A percentile compares a stretch with the other conserved stretches of the same genome.
phyloP scores from a whole-genome alignment of 2,797 vertebrate genomes.

The Lates japonicus region DNA sequence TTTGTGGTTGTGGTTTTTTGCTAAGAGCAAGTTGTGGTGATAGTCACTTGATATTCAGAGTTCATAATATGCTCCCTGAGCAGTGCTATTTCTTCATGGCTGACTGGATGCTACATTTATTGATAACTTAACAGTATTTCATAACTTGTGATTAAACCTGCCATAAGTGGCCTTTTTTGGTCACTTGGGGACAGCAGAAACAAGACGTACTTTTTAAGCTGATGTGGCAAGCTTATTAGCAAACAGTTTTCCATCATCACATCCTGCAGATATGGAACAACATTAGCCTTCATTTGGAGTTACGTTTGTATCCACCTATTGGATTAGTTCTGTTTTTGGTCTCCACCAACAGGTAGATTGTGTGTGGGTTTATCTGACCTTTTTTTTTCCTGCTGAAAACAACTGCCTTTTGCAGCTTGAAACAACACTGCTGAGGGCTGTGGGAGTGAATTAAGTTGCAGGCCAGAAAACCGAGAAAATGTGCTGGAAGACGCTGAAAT shows the following conservation, averaged over 20 bases:
- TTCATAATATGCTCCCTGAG: background rate
- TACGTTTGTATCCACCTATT: background rate
- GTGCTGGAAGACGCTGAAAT: background rate
- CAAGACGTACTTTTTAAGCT: no score
- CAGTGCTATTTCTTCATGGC: no score
- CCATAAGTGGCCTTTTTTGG: no score
- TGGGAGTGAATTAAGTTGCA: background rate
- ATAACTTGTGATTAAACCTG: no score
- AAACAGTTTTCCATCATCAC: background rate
- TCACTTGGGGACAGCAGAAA: no score
- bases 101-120: no score
- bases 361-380: background rate
- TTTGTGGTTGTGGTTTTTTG: background rate
- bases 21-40: background rate
- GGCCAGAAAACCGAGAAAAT: background rate
- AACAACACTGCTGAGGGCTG: background rate
- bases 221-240: background rate
- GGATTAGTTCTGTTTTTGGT: background rate
- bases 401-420: background rate
- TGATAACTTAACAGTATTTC: background rate
- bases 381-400: background rate
- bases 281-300: background rate
- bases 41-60: no score
- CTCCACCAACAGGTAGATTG: background rate
- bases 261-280: background rate